phyloP scores from a whole-genome alignment of 2,113 vertebrate species.

The Chaetodon trifascialis region DNA sequence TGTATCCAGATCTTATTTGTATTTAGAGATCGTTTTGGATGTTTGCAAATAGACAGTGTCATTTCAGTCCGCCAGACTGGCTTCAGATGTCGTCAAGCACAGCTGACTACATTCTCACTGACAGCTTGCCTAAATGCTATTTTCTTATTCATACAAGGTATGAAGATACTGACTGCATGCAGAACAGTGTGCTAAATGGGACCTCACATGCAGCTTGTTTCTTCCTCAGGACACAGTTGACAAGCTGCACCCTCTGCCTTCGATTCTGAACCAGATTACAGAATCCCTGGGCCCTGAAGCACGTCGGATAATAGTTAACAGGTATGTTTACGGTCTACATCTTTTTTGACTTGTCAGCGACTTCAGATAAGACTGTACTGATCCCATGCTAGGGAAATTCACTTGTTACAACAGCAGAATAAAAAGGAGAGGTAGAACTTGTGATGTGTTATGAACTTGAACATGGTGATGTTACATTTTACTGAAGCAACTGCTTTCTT shows the following conservation, averaged over 20 bases:
- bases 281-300: constrained; percentile 78
- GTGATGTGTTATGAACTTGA: neutral
- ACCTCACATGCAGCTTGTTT: constrained; percentile 36
- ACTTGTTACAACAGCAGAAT: too few species aligned
- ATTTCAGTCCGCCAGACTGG: neutral
- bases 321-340: constrained; percentile 39
- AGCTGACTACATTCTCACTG: neutral
- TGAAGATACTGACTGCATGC: neutral
- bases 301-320: constrained; percentile 73
- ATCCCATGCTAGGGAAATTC: too few species aligned
- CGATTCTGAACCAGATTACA: constrained; percentile 91
- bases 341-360: neutral
- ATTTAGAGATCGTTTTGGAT: neutral
- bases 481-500: constrained; percentile 1
- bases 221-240: constrained; percentile 85
- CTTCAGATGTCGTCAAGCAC: neutral
- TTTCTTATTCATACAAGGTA: neutral
- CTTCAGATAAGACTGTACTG: too few species aligned
- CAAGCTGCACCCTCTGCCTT: constrained; percentile 90
- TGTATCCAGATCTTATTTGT: too few species aligned
- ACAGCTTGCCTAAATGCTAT: neutral
- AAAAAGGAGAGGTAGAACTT: neutral
- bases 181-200: neutral
- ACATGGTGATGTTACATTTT: neutral
- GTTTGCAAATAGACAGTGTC: neutral